These are phyloP conservation scores for Hypotaenidia okinawae DNA, from an alignment of 2,797 vertebrate species.

Conservation along the genomic window DNA sequence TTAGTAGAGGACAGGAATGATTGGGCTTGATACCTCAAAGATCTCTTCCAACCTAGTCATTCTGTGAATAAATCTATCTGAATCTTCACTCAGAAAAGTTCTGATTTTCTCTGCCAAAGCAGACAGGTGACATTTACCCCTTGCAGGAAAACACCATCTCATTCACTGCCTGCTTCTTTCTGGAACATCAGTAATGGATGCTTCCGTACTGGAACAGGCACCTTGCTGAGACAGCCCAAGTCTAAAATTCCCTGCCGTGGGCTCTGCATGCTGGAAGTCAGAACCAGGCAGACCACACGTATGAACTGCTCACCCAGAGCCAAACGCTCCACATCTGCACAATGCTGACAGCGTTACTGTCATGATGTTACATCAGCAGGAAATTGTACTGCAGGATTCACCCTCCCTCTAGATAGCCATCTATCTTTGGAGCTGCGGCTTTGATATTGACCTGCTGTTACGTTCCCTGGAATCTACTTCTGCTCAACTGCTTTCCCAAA, in stretches of 20 bases:
- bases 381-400: not conserved
- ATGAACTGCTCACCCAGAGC: not conserved
- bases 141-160: not conserved
- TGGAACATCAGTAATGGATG: not conserved
- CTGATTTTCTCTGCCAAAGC: not conserved
- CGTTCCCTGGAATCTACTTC: not conserved
- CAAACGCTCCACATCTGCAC: not conserved
- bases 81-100: not conserved
- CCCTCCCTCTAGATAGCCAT: not conserved
- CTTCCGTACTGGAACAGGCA: not conserved
- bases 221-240: not conserved
- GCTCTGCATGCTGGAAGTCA: not conserved
- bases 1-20: no score
- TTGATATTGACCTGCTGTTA: not conserved
- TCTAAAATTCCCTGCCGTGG: not conserved
- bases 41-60: no score
- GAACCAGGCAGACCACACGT: not conserved
- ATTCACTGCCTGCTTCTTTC: not conserved
- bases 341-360: not conserved
- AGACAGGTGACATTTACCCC: not conserved
- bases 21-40: no score
- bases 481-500: not conserved
- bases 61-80: not conserved
- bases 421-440: not conserved
- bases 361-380: not conserved